Evolutionary conservation across 2,113 vertebrate species (phyloP).

Genomic region (Smithornis capensis): DNA sequence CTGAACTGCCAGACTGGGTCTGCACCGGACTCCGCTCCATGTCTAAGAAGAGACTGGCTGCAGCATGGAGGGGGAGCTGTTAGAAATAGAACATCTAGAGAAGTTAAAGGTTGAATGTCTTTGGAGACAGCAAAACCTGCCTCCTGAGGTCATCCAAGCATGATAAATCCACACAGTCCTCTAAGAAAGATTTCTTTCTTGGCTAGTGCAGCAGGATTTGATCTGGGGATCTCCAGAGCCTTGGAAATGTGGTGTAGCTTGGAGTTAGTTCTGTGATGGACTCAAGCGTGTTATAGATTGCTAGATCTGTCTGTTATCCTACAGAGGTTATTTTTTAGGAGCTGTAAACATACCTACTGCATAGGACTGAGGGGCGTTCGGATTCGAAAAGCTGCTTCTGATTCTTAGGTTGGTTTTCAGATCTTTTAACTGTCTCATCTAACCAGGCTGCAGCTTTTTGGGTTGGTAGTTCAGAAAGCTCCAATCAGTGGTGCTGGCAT

Average conservation of each 20-base stretch:
- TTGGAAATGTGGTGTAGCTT: not conserved
- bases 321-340: not conserved
- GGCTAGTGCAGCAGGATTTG: not conserved
- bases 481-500: not conserved
- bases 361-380: not conserved
- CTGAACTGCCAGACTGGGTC: not conserved
- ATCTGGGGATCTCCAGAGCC: not conserved
- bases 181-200: not conserved
- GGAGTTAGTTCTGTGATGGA: not conserved
- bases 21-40: not conserved
- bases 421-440: not conserved
- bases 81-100: conserved; percentile 1
- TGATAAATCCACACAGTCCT: not conserved
- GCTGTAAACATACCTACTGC: not conserved
- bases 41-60: not conserved
- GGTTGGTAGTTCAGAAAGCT: not conserved
- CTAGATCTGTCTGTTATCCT: not conserved
- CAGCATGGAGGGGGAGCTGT: not conserved
- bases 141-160: conserved; percentile 11
- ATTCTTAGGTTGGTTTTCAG: not conserved
- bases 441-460: not conserved
- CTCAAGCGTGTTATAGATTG: not conserved
- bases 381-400: not conserved
- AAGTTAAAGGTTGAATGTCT: conserved; percentile 19
- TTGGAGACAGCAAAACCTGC: conserved; percentile 21